These are phyloP conservation scores for Eupithecia subfuscata DNA, from an alignment of 2,888 invertebrate genomes.

Conservation along the genomic window DNA sequence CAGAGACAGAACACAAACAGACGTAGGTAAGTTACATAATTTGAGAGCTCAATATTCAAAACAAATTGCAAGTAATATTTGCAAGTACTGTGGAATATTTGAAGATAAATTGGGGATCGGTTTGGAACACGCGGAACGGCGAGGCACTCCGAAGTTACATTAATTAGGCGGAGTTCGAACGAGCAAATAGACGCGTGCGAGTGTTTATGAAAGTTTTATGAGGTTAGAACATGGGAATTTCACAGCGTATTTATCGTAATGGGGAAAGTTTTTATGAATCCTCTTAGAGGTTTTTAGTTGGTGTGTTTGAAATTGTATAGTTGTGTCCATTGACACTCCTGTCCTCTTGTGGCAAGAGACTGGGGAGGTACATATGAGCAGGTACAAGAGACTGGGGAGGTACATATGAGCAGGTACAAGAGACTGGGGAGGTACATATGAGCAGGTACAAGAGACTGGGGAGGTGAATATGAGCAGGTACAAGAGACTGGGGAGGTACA, in stretches of 20 bases:
- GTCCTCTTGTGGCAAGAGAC: not conserved
- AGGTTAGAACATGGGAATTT: slow-evolving; percentile 21
- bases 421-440: not conserved
- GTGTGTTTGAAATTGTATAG: not conserved
- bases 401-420: not conserved
- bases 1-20: slow-evolving; percentile 2
- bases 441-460: too few relatives aligned
- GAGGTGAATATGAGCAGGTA: too few relatives aligned
- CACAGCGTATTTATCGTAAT: slow-evolving; percentile 9
- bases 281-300: not conserved
- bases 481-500: not conserved
- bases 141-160: slow-evolving; percentile 36
- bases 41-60: slow-evolving; percentile 2
- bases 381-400: not conserved
- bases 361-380: too few relatives aligned
- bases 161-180: slow-evolving; percentile 39
- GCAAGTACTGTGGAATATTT: slow-evolving; percentile 24
- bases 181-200: slow-evolving; percentile 9
- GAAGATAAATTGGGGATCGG: slow-evolving; percentile 27
- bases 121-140: slow-evolving; percentile 15
- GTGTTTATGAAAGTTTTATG: slow-evolving; percentile 34
- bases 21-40: not conserved
- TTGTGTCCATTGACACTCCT: not conserved
- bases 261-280: not conserved
- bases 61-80: slow-evolving; percentile 25